phyloP scores from a whole-genome alignment of 2,113 vertebrate species.

The Corvus moneduloides region DNA sequence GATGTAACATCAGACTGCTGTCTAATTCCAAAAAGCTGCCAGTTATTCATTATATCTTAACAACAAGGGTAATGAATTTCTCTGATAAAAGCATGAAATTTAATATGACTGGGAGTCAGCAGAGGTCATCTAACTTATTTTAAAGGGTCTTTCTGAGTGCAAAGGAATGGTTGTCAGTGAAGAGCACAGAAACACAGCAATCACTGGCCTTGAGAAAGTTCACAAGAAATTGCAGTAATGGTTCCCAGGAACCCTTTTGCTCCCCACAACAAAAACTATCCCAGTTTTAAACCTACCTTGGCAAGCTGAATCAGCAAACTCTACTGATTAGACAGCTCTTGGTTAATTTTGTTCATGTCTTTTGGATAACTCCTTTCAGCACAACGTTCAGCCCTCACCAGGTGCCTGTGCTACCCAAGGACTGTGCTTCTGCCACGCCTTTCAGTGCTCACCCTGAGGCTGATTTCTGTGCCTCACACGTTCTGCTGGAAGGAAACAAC shows the following conservation, averaged over 20 bases:
- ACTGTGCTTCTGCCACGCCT: neutral
- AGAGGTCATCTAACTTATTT: neutral
- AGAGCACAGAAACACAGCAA: neutral
- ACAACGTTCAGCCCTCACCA: fast-evolving
- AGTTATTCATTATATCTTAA: neutral
- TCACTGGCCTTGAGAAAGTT: neutral
- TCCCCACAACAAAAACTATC: neutral
- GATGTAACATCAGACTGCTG: neutral
- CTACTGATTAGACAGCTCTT: neutral
- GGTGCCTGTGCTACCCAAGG: fast-evolving
- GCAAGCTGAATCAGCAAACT: neutral
- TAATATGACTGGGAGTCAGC: neutral
- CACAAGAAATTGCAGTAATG: neutral
- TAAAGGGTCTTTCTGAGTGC: neutral
- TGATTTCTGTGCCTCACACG: neutral
- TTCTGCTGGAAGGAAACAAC: neutral
- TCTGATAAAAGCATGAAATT: neutral
- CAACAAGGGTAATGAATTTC: neutral
- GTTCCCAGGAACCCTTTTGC: neutral
- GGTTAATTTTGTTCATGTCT: neutral
- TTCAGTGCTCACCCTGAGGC: neutral
- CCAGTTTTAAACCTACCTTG: neutral
- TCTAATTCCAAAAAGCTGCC: neutral
- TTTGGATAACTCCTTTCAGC: neutral
- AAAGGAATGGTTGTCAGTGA: neutral